Conservation (phyloP, 2,888 invertebrate genomes). For the Phymatocera aterrima region DNA sequence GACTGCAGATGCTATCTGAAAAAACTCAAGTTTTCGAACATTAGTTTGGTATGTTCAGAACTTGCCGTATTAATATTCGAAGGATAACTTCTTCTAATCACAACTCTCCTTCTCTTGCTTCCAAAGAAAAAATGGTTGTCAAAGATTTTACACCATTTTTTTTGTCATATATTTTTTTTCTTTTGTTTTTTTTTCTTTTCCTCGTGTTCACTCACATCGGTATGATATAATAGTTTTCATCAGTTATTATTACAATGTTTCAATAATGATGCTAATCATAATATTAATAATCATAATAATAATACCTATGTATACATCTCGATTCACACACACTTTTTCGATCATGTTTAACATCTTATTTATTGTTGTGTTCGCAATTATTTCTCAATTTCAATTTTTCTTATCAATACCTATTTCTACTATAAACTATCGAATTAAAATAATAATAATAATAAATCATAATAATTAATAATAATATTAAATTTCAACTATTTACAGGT, state of each 20-base stretch:
- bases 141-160: too few relatives aligned
- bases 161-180: slow-evolving; percentile 27
- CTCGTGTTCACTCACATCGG: background rate
- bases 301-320: too few relatives aligned
- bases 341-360: background rate
- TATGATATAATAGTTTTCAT: slow-evolving; percentile 2
- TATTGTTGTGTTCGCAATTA: background rate
- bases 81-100: too few relatives aligned
- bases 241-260: slow-evolving; percentile 30
- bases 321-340: slow-evolving; percentile 52
- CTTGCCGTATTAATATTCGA: too few relatives aligned
- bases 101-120: too few relatives aligned
- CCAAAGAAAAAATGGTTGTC: too few relatives aligned
- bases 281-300: too few relatives aligned
- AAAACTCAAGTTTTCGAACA: too few relatives aligned
- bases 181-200: too few relatives aligned
- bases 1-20: too few relatives aligned
- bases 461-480: slow-evolving; percentile 56
- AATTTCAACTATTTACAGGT: slow-evolving; percentile 60
- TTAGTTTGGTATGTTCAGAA: too few relatives aligned
- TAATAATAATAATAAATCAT: slow-evolving; percentile 52
- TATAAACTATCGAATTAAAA: slow-evolving; percentile 57
- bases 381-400: slow-evolving; percentile 48
- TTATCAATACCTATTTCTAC: slow-evolving; percentile 47
- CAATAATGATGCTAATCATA: too few relatives aligned